Evolutionary conservation across 2,797 vertebrate genomes (phyloP).

Genomic region (Mallotus villosus): DNA sequence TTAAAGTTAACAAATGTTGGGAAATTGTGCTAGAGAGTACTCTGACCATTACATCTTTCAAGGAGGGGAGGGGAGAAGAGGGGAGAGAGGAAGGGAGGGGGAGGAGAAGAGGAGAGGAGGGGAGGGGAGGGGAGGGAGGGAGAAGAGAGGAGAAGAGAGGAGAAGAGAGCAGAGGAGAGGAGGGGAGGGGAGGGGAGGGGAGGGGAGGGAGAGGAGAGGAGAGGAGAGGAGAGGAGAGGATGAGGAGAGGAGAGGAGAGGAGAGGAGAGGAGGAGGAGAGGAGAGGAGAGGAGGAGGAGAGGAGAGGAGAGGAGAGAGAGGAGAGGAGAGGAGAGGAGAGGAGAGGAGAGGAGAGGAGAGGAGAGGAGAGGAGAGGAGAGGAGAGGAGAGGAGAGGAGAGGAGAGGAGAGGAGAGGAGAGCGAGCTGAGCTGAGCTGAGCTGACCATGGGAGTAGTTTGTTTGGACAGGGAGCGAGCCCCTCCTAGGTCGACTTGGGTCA

Average conservation of each 20-base stretch:
- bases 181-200: not conserved
- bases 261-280: too few species aligned
- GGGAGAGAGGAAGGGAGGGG: too few species aligned
- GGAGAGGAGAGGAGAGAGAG: conserved; percentile 26
- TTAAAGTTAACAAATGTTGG: not conserved
- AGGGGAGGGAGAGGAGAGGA: not conserved
- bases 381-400: not conserved
- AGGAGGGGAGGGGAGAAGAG: too few species aligned
- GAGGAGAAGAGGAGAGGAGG: not conserved
- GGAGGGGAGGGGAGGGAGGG: conserved; percentile 28
- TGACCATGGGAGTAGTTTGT: conserved; percentile 49
- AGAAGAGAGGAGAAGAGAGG: conserved; percentile 5
- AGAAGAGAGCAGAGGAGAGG: not conserved
- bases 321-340: conserved; percentile 8
- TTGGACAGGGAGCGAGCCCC: conserved; percentile 56
- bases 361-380: not conserved
- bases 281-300: not conserved
- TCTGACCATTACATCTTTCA: not conserved
- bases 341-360: not conserved
- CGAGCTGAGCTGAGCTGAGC: conserved; percentile 7
- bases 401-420: conserved; percentile 21
- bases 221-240: conserved; percentile 21
- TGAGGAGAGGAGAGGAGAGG: not conserved
- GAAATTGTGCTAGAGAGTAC: not conserved
- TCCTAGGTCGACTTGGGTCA: conserved; percentile 45